These are phyloP conservation scores for Colletes gigas DNA, from an alignment of 1,140 invertebrate genomes.

Conservation along the genomic window DNA sequence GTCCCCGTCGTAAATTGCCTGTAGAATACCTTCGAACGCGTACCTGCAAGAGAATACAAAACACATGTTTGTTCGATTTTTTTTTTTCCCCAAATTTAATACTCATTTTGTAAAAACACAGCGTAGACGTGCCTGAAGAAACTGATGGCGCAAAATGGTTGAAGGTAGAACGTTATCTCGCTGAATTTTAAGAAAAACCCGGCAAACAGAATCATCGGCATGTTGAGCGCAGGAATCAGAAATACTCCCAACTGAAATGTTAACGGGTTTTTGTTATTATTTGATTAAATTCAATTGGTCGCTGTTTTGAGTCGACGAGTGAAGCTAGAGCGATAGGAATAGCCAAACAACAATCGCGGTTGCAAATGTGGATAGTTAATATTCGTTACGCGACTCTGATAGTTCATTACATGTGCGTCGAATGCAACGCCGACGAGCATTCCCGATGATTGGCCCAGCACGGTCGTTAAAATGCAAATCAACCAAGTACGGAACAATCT, in stretches of 20 bases:
- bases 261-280: background rate
- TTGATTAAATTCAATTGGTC: too few relatives aligned
- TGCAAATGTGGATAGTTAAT: background rate
- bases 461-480: slow-evolving; percentile 86
- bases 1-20: slow-evolving; percentile 88
- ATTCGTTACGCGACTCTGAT: background rate
- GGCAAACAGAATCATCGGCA: slow-evolving; percentile 92
- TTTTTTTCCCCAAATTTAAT: background rate
- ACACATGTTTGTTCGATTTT: background rate
- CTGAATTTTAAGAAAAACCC: slow-evolving; percentile 92
- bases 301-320: too few relatives aligned
- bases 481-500: slow-evolving; percentile 87
- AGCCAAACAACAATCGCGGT: too few relatives aligned
- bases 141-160: slow-evolving; percentile 87
- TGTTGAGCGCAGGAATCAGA: slow-evolving; percentile 89
- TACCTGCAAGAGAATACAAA: slow-evolving; percentile 82
- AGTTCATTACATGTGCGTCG: slow-evolving; percentile 82
- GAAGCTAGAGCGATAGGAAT: too few relatives aligned
- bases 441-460: slow-evolving; percentile 90
- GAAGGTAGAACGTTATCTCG: slow-evolving; percentile 88
- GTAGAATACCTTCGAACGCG: slow-evolving; percentile 88
- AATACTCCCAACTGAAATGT: slow-evolving; percentile 88
- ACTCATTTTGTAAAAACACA: background rate
- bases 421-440: slow-evolving; percentile 88
- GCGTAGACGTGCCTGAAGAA: slow-evolving; percentile 84